phyloP scores from a whole-genome alignment of 2,113 vertebrate genomes.

The Stictonetta naevosa region DNA sequence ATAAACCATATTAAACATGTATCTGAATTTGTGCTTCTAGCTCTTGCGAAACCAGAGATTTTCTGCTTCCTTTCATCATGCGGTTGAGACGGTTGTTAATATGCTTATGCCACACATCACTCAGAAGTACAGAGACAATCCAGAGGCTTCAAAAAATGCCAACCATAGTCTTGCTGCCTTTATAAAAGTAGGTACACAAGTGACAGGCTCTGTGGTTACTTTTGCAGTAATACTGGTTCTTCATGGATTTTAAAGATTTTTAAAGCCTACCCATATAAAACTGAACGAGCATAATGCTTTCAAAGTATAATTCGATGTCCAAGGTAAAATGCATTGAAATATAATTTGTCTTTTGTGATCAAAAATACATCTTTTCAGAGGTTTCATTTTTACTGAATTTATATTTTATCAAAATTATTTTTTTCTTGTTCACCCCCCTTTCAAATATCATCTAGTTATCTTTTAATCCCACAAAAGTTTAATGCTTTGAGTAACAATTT shows the following conservation, averaged over 20 bases:
- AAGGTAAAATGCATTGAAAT: background rate
- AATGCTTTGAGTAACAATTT: background rate
- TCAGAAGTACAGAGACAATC: constrained; percentile 97
- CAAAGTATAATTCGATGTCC: background rate
- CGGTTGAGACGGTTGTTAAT: constrained; percentile 95
- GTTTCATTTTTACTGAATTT: background rate
- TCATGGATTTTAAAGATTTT: background rate
- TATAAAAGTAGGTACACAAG: constrained; percentile 87
- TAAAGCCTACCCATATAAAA: background rate
- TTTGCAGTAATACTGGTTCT: background rate
- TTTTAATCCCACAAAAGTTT: background rate
- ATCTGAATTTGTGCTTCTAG: constrained; percentile 72
- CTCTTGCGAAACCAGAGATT: constrained; percentile 95
- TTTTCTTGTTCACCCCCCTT: background rate
- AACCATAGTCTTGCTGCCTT: constrained; percentile 97
- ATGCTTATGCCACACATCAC: constrained; percentile 98
- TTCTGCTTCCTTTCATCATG: constrained; percentile 92
- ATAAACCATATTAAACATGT: background rate
- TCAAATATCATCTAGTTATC: background rate
- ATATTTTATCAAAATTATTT: background rate
- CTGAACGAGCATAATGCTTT: background rate
- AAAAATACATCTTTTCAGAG: background rate
- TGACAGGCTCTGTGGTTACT: background rate
- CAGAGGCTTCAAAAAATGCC: constrained; percentile 94
- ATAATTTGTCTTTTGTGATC: background rate